Base-by-base conservation (phyloP, 2,797 vertebrate species). In the Sebastes trivittatus region DNA sequence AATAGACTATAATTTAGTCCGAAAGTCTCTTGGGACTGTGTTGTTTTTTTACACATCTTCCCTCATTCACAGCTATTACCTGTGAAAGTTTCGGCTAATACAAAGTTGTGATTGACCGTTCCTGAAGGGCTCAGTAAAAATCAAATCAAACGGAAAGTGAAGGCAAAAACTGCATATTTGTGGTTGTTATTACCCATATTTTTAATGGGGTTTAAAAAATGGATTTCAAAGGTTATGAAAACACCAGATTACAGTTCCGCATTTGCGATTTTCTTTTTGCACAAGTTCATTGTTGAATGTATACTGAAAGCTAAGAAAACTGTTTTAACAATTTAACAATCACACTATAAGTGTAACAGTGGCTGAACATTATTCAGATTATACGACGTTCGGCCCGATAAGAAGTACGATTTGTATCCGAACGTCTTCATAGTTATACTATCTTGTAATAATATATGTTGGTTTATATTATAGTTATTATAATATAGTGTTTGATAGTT, bases 211-310 rank as follows among this genome's bases (percentile, higher is more conserved):
- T 84, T 75, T 74, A 14, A 73, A 73, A 77, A 77, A 75, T 34
- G 2, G 29, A 23, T 54, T 20, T 69, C 23, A 71, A 79, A 59
- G 61, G 79, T 84, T 23, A 67, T 55, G n/a, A 49, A 77, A 75
- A 42, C 69, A 76, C 71, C 72, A 49, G 20, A 71, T 79, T 68
- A 62, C 68, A 72, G 13, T 75, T 82, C 38, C 2, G 14, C 63
- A 56, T 81, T 66, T 76, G 16, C 77, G 52, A 65, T 38, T 67
- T 54, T 27, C 13, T 72, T 84, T 81, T 94, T 93, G 86, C 88
- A 92, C 90, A 87, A 79, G 79, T 85, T 83, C 27, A 82, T 87
- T 79, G 72, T 88, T 93, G 90, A 93, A 94, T 92, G 91, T 93
- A 92, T 77, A 77, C 82, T 74, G 65, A 90, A 87, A 81, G 77